Evolutionary conservation across 2,113 vertebrate species (phyloP), one percentile per base, ranked within the genome.

Genomic region (Hystrix cristata): DNA sequence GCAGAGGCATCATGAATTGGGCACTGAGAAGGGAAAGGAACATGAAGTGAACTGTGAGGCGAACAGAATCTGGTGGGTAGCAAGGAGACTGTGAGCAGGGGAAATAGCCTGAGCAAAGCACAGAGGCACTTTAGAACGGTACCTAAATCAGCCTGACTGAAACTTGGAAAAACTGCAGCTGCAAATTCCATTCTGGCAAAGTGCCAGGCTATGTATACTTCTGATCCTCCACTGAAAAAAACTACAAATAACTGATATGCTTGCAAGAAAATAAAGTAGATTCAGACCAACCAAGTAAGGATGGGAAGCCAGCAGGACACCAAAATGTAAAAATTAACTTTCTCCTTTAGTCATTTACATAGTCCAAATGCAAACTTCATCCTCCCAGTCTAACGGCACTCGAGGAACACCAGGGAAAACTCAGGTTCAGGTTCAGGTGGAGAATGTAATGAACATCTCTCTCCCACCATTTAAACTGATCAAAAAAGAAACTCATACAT

Each of bases 261-360:
- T 46, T 97, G 14, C 27, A 95, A 86, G 31, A 95, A 95, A 88
- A 90, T 92, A 72, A 87, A 16, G 21, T 92, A 81, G 25, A 86
- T 57, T 90, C 38, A 79, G 51, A 95, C 95, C n/a, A 96, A 82
- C 14, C 64, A 81, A 96, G 81, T 76, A 19, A 88, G 69, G 43
- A 87, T 0, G 91, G 57, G 60, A 93, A 95, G 55, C 34, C 65
- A 96, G 51, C 1, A 87, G 6, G 10, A 67, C 84, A 91, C n/a
- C 76, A 93, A 76, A 79, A 72, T 34, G 91, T 60, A 96, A 67
- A 95, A 84, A 69, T 84, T 89, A 65, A 12, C 53, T 86, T 84
- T 62, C 53, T 82, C 85, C 48, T 34, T 31, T 90, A 69, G 74
- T 23, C 27, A 82, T 48, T 84, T 86, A 74, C 64, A 82, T 34